Conservation (phyloP, 2,888 invertebrate species). For the Polietes domitor region DNA sequence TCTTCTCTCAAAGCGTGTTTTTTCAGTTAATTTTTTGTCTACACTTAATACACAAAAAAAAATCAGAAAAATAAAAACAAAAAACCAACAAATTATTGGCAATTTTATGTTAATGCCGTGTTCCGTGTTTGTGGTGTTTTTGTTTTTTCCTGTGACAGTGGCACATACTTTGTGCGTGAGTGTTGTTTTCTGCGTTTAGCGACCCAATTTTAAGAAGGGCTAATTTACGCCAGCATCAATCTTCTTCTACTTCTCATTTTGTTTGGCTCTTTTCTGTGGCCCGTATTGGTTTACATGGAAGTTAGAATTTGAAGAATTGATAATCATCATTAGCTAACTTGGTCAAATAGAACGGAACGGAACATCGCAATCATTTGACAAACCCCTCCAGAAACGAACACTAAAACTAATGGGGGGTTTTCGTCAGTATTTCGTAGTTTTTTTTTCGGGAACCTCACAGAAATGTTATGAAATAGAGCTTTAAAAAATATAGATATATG, state of each 20-base stretch:
- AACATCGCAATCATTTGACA: no score
- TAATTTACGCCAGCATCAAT: neutral
- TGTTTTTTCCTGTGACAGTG: neutral
- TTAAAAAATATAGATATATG: no score
- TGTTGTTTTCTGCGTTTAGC: neutral
- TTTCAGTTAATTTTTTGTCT: neutral
- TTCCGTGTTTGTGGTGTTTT: neutral
- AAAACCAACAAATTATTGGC: neutral
- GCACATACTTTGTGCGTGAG: neutral
- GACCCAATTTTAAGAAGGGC: neutral
- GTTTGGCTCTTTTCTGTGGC: neutral
- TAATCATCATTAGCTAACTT: no score
- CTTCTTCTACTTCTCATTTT: neutral
- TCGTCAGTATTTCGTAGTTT: no score
- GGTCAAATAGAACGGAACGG: no score
- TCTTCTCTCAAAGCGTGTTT: neutral
- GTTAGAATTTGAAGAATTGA: neutral
- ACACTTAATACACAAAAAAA: neutral
- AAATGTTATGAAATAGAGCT: no score
- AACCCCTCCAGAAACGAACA: no score
- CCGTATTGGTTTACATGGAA: neutral
- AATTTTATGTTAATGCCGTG: neutral
- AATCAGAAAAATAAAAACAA: no score
- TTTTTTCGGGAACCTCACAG: no score
- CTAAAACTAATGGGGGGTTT: no score